These are phyloP conservation scores for Propsilocerus akamusi DNA, from an alignment of 1,140 invertebrate genomes.

Conservation along the genomic window DNA sequence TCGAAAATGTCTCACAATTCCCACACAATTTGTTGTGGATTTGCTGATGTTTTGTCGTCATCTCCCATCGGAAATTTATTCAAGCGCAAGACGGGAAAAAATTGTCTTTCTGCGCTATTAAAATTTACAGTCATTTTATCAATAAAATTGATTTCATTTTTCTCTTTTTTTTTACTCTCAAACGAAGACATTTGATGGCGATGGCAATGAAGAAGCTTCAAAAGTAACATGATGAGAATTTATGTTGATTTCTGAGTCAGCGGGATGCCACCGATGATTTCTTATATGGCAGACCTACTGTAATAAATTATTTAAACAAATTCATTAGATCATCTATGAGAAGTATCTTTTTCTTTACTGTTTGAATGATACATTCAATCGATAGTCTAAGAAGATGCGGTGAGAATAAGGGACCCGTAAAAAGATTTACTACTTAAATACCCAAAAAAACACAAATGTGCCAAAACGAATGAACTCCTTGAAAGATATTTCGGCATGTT, in stretches of 20 bases:
- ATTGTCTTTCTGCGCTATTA: too few species aligned
- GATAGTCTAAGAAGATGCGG: too few species aligned
- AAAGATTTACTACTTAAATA: neutral
- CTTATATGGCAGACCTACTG: neutral
- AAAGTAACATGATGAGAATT: neutral
- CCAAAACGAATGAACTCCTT: slow-evolving; percentile 1
- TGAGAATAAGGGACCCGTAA: neutral
- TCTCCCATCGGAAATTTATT: too few species aligned
- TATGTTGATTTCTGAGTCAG: neutral
- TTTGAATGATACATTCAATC: neutral
- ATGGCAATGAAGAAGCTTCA: neutral
- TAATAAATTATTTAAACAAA: slow-evolving; percentile 3
- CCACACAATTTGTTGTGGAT: too few species aligned
- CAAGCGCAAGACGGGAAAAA: too few species aligned
- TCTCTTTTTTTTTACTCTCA: too few species aligned
- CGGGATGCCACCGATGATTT: neutral
- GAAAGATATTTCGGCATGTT: too few species aligned
- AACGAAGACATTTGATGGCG: neutral
- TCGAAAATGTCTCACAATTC: too few species aligned
- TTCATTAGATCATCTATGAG: slow-evolving; percentile 3
- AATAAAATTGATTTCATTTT: too few species aligned
- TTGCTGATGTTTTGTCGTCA: too few species aligned
- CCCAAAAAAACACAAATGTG: neutral
- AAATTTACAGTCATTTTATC: too few species aligned
- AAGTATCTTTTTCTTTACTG: neutral